Base-by-base conservation (phyloP, 2,113 vertebrate species). In the Tylochromis polylepis region DNA sequence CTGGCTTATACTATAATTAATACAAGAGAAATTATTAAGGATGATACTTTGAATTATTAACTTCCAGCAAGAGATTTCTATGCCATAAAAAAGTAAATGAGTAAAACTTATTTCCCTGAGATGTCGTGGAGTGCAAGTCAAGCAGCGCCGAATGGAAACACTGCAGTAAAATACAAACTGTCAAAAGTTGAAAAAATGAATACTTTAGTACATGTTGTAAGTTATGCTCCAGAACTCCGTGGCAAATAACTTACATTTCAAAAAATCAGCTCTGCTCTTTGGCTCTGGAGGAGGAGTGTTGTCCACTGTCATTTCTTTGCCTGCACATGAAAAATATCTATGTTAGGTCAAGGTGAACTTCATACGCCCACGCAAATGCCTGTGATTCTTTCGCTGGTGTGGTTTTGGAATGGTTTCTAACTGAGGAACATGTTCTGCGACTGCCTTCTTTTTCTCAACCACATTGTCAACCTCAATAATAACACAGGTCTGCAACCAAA, bases 171-270 rank as follows among this genome's bases (percentile, higher is more conserved):
- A 70, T 9, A 72, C 38, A 72, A 46, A 6, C n/a, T 43, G n/a
- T 43, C 20, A 41, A 41, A 72, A 43, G 2, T 15, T 27, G 0
- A 70, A 43, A 53, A 2, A 9, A 67, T 22, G 62, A 67, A 41
- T 0, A 15, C n/a, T 70, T 3, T 12, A 67, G 34, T 38, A 9
- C 27, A 43, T 12, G 11, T 12, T 36, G 36, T 36, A 43, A 0
- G 49, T 41, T 4, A n/a, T 56, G 36, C 51, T 4, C 72, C 56
- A 11, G 2, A 24, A 46, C 43, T 46, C 43, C 5, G 5, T 46
- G 43, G 2, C 14, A n/a, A n/a, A 49, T 53, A 86, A 93, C 96
- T 95, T 88, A 97, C 96, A 96, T 82, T 97, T 97, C 14, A 96
- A 57, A 87, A 97, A 97, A n/a, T 97, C 96, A 8, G 91, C 88